These are phyloP conservation scores for Prinia subflava DNA, from an alignment of 2,113 vertebrate species.

Conservation along the genomic window DNA sequence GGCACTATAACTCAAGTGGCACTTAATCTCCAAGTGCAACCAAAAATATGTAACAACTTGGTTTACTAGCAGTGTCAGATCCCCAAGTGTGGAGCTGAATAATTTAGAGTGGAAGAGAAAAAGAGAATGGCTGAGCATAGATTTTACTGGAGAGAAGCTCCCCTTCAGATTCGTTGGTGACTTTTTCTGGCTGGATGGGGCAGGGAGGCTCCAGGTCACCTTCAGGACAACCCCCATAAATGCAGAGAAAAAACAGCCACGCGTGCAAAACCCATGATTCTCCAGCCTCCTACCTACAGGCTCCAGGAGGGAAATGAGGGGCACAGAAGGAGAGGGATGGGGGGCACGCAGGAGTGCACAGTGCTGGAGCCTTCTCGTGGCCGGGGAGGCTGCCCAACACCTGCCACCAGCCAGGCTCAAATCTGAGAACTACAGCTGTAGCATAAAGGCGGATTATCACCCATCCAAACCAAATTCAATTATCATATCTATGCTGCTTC, in stretches of 20 bases:
- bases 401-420: slow-evolving; percentile 62
- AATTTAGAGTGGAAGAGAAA: background rate
- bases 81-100: background rate
- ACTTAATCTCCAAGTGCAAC: slow-evolving; percentile 52
- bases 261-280: accelerated
- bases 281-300: background rate
- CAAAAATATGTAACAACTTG: background rate
- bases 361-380: background rate
- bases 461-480: slow-evolving; percentile 80
- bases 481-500: slow-evolving; percentile 75
- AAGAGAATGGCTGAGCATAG: background rate
- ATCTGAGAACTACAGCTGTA: slow-evolving; percentile 80
- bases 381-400: slow-evolving; percentile 36
- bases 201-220: background rate
- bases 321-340: accelerated
- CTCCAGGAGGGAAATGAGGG: background rate
- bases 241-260: background rate
- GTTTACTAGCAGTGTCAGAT: slow-evolving; percentile 29
- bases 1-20: slow-evolving; percentile 41
- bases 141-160: background rate
- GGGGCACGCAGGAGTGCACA: accelerated
- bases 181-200: background rate
- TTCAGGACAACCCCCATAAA: background rate
- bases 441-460: slow-evolving; percentile 75
- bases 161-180: background rate